Percentiles rank a stretch among this genome's conserved stretches.
These are phyloP conservation scores for Drosophila parabipectinata DNA, from an alignment of 1,140 invertebrate genomes.

Conservation along the genomic window DNA sequence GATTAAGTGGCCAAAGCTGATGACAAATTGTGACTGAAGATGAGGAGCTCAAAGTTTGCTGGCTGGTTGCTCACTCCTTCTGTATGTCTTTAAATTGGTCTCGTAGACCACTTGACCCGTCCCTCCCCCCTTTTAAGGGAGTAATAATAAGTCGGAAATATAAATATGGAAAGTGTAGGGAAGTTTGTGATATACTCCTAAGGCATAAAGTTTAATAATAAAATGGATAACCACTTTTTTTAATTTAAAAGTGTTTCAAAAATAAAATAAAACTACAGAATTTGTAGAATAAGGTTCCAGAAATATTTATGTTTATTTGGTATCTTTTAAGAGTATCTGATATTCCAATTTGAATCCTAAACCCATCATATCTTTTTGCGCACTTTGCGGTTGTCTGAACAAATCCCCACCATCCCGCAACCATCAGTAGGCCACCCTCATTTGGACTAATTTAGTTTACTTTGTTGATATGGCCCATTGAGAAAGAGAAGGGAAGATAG, in stretches of 20 bases:
- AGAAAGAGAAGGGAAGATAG: slow-evolving; percentile 33
- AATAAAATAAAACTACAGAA: too few species aligned
- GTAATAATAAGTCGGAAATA: slow-evolving; percentile 49
- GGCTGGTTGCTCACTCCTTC: slow-evolving; percentile 2
- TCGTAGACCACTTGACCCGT: slow-evolving; percentile 71
- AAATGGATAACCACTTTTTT: too few species aligned
- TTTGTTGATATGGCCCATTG: slow-evolving; percentile 50
- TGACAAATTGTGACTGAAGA: slow-evolving; percentile 67
- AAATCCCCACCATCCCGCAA: slow-evolving; percentile 18
- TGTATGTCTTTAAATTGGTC: slow-evolving; percentile 59
- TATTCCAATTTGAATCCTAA: not conserved
- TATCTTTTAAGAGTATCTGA: slow-evolving; percentile 23
- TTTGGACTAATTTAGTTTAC: slow-evolving; percentile 80
- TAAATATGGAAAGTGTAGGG: slow-evolving; percentile 18
- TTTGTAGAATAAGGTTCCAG: too few species aligned
- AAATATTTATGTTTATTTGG: not conserved
- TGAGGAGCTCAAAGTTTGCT: slow-evolving; percentile 30
- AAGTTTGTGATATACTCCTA: not conserved
- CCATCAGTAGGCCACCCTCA: slow-evolving; percentile 72
- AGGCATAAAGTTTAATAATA: not conserved
- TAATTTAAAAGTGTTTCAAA: too few species aligned
- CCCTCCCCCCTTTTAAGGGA: slow-evolving; percentile 5
- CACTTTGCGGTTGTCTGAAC: slow-evolving; percentile 47
- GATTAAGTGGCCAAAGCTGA: slow-evolving; percentile 73
- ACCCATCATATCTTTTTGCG: slow-evolving; percentile 43